A percentile compares a stretch with the other conserved stretches of the same genome.
phyloP scores from a whole-genome alignment of 2,113 vertebrate species.

The Lates calcarifer region DNA sequence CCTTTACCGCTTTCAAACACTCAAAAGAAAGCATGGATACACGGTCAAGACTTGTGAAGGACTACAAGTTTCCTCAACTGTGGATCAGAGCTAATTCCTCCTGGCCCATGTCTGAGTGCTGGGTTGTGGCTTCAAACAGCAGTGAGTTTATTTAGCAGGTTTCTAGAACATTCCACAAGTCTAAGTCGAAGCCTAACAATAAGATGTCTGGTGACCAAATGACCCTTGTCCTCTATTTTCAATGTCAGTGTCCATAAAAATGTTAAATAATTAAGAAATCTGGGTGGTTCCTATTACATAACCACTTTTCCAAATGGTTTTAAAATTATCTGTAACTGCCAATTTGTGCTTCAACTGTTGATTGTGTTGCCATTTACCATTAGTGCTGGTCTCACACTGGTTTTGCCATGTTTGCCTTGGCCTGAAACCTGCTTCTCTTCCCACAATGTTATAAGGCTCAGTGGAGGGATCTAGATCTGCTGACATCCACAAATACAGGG shows the following conservation, averaged over 20 bases:
- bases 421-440: constrained; percentile 87
- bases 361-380: constrained; percentile 91
- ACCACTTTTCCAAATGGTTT: constrained; percentile 6
- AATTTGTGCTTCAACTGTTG: constrained; percentile 40
- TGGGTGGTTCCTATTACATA: constrained; percentile 2
- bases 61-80: constrained; percentile 57
- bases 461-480: constrained; percentile 90
- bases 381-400: constrained; percentile 89
- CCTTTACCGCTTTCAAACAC: constrained; percentile 53
- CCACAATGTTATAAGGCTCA: constrained; percentile 90
- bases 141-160: constrained; percentile 59
- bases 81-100: constrained; percentile 68
- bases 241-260: constrained; percentile 9
- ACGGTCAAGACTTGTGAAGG: constrained; percentile 45
- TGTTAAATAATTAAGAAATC: not conserved
- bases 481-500: constrained; percentile 89
- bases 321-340: constrained; percentile 7
- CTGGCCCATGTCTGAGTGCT: constrained; percentile 39
- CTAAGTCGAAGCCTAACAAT: constrained; percentile 47
- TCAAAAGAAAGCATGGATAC: constrained; percentile 48
- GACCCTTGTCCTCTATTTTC: constrained; percentile 42
- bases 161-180: constrained; percentile 69
- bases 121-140: constrained; percentile 61
- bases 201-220: constrained; percentile 51
- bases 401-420: constrained; percentile 93